phyloP scores from a whole-genome alignment of 2,888 invertebrate genomes.

The Phania funesta region DNA sequence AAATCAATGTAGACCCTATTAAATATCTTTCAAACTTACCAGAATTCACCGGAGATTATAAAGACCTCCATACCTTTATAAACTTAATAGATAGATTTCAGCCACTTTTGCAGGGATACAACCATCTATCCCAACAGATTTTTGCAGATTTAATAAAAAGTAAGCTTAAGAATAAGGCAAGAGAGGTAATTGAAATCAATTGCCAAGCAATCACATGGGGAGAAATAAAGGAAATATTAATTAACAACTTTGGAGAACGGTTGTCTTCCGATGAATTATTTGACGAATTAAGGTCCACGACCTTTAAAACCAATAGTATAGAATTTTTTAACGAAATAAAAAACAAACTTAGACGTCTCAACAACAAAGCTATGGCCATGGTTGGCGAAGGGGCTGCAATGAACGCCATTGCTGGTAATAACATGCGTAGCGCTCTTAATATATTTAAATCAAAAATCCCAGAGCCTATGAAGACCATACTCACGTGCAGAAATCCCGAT shows the following conservation, averaged over 20 bases:
- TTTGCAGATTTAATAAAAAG: not conserved
- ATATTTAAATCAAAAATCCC: constrained; percentile 1
- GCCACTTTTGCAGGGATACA: not conserved
- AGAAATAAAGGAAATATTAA: constrained; percentile 46
- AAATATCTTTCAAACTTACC: not conserved
- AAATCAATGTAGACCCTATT: not conserved
- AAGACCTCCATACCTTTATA: not conserved
- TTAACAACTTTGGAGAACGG: constrained; percentile 62
- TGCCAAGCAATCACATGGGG: constrained; percentile 51
- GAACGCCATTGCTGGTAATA: constrained; percentile 48
- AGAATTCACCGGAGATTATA: not conserved
- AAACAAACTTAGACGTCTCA: constrained; percentile 44
- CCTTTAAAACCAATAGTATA: constrained; percentile 52
- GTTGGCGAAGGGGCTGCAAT: constrained; percentile 20
- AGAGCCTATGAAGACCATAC: not conserved
- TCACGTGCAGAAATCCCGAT: not conserved
- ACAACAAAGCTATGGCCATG: constrained; percentile 37
- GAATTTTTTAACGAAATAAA: constrained; percentile 58
- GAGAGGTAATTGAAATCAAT: constrained; percentile 61
- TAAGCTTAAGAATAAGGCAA: constrained; percentile 44
- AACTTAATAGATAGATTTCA: not conserved
- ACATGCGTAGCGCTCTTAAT: constrained; percentile 59
- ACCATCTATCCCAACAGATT: not conserved
- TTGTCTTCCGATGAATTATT: constrained; percentile 48
- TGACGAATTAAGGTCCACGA: no score